These are phyloP conservation scores for Siniperca scherzeri DNA, from an alignment of 2,797 vertebrate genomes.

Conservation along the genomic window DNA sequence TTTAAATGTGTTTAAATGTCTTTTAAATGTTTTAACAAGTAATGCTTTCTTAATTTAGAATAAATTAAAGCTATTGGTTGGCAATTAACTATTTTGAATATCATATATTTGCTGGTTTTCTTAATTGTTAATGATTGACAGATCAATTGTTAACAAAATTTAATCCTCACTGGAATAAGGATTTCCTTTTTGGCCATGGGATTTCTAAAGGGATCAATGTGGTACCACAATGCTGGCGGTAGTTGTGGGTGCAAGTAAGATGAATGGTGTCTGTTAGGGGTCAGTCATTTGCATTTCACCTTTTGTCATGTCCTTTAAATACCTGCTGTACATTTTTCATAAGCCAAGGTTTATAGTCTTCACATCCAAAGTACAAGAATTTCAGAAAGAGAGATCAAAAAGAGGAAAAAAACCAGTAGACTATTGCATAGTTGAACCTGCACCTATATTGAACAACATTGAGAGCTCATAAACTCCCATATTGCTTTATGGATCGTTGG, in stretches of 20 bases:
- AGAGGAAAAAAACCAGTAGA: slow-evolving; percentile 7
- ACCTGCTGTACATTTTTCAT: too few relatives aligned
- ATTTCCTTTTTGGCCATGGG: background rate
- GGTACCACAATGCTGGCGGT: too few relatives aligned
- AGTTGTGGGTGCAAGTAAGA: too few relatives aligned
- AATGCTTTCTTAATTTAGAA: too few relatives aligned
- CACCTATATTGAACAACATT: slow-evolving; percentile 70
- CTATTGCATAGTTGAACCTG: slow-evolving; percentile 62
- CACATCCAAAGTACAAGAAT: background rate
- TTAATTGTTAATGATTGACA: background rate
- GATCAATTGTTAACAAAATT: background rate
- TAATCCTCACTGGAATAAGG: background rate
- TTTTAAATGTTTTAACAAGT: too few relatives aligned
- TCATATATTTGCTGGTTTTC: background rate
- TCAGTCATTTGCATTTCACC: background rate
- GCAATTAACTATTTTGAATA: background rate
- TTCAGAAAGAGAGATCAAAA: slow-evolving; percentile 5
- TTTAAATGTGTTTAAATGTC: too few relatives aligned
- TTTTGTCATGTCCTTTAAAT: background rate
- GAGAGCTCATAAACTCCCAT: slow-evolving; percentile 80
- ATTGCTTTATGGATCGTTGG: slow-evolving; percentile 81
- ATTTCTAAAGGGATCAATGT: background rate
- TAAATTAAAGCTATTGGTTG: too few relatives aligned
- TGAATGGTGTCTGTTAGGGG: too few relatives aligned
- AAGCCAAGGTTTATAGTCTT: slow-evolving; percentile 4